These are phyloP conservation scores for Acanthopagrus latus DNA, from an alignment of 2,797 vertebrate species.

Conservation along the genomic window DNA sequence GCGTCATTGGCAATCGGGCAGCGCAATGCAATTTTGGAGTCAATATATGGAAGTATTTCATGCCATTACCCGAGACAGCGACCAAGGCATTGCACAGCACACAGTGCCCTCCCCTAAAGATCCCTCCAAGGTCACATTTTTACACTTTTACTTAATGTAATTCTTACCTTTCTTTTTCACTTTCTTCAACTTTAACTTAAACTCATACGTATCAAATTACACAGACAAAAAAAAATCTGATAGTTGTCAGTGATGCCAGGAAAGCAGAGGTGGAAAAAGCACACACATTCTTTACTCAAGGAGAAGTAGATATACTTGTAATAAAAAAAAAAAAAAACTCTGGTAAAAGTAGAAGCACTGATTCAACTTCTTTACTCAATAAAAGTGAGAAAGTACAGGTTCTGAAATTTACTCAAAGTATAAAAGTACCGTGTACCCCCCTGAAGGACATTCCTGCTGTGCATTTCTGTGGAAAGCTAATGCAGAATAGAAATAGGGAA, in stretches of 20 bases:
- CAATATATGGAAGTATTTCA: slow-evolving; percentile 11
- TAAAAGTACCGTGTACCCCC: too few species aligned
- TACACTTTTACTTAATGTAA: background rate
- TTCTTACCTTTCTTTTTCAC: background rate
- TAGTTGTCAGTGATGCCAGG: slow-evolving; percentile 7
- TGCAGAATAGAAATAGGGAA: too few species aligned
- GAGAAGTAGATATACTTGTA: too few species aligned
- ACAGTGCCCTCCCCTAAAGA: background rate
- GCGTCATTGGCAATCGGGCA: background rate
- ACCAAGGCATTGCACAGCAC: background rate
- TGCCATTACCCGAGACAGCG: background rate
- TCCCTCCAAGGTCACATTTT: background rate
- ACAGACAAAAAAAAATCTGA: background rate
- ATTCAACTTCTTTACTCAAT: too few species aligned
- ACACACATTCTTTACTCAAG: too few species aligned
- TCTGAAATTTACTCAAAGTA: too few species aligned
- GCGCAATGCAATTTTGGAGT: slow-evolving; percentile 14
- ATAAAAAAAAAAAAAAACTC: too few species aligned
- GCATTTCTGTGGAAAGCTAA: too few species aligned
- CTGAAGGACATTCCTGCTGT: too few species aligned
- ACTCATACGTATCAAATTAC: background rate
- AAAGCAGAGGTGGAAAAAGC: background rate
- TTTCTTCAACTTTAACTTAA: background rate
- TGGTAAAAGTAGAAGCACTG: too few species aligned
- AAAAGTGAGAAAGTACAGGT: too few species aligned